These are phyloP conservation scores for Poeciliopsis presidionis DNA, from an alignment of 2,797 vertebrate genomes.

Conservation along the genomic window DNA sequence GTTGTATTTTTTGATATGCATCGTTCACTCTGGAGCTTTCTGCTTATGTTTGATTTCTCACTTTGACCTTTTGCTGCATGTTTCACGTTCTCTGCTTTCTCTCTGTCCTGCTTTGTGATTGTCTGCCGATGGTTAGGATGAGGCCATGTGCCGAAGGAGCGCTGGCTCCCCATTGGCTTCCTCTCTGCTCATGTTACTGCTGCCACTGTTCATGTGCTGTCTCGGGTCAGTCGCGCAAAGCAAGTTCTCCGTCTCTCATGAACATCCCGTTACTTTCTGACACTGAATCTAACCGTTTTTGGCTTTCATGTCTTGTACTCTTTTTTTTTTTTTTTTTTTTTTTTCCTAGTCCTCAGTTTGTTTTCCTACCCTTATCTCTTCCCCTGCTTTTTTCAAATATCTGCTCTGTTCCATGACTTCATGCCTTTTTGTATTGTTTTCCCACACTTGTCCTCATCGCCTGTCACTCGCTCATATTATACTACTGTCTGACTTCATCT, in stretches of 20 bases:
- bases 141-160: conserved; percentile 91
- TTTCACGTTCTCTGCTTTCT: conserved; percentile 83
- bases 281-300: conserved; percentile 18
- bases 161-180: conserved; percentile 90
- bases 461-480: conserved; percentile 46
- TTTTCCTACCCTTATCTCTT: conserved; percentile 15
- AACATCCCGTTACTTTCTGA: conserved; percentile 28
- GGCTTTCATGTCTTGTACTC: conserved; percentile 1
- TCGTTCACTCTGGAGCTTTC: conserved; percentile 45
- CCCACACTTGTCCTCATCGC: conserved; percentile 36
- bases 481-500: conserved; percentile 56
- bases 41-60: conserved; percentile 72
- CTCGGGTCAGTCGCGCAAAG: conserved; percentile 90
- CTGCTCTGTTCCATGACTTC: conserved; percentile 26
- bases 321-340: conserved; percentile 17
- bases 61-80: conserved; percentile 76
- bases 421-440: conserved; percentile 35
- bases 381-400: conserved; percentile 10
- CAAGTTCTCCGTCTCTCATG: conserved; percentile 49
- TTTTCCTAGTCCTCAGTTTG: conserved; percentile 4
- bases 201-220: conserved; percentile 96
- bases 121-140: conserved; percentile 90
- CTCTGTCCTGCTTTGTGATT: conserved; percentile 81
- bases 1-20: neutral
- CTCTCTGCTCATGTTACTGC: conserved; percentile 93